Base-by-base conservation (phyloP, 2,113 vertebrate genomes). In the Andinoacara biseriatus region DNA sequence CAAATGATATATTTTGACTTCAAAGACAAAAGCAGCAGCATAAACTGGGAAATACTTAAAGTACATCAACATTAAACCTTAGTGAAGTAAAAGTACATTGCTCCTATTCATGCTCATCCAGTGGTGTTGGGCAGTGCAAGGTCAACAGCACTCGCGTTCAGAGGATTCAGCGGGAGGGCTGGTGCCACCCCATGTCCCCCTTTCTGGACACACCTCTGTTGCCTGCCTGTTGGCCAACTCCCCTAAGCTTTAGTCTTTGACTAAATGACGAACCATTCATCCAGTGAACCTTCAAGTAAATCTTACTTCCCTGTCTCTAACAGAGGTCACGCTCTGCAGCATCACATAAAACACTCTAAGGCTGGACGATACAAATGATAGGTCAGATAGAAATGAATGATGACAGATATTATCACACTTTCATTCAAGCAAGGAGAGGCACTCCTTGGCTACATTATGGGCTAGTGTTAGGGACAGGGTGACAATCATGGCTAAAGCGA, bases 331-430 rank as follows among this genome's bases (percentile, higher is more conserved):
- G 78, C 79, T 83, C 80, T 15, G 49, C 82, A 80, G 84, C 76
- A 5, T 38, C 84, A 24, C 88, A 90, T 89, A 87, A 90, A 90
- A 87, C 80, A 88, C 69, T 35, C 60, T 14, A 54, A 67, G 79
- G 67, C 58, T 24, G 76, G 46, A 60, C 15, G 46, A 82, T 78
- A 58, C 77, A 84, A 82, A 78, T 62, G 54, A 85, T 40, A 11
- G 72, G 57, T 80, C 54, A 24, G 38, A 54, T 9, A 22, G 58
- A 74, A 86, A 84, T 87, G 82, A 91, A 81, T 81, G 74, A 89
- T 88, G 82, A 65, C 43, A 18, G 61, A 76, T 84, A 79, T 87
- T 86, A 85, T 79, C 54, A 63, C 63, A 52, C 81, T 79, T 86
- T 78, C 14, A 76, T 56, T 80, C 69, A 38, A 60, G 56, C 65